Conservation (phyloP, 2,797 vertebrate genomes). For the Triplophysa yarkandensis region DNA sequence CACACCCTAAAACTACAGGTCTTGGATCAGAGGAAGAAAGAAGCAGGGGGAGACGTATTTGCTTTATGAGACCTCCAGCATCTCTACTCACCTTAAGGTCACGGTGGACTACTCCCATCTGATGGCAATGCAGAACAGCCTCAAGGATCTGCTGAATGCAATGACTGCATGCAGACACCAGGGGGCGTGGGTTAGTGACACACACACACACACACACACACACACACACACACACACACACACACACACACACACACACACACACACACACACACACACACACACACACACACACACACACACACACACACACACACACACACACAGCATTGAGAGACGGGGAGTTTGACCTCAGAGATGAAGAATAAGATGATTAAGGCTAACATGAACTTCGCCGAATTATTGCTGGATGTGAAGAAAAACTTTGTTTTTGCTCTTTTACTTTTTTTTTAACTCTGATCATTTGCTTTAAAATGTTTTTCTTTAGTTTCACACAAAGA, state of each 20-base stretch:
- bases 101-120: slow-evolving; percentile 97
- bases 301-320: slow-evolving; percentile 73
- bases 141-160: slow-evolving; percentile 99
- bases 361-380: background rate
- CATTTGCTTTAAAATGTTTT: background rate
- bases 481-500: background rate
- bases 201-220: slow-evolving; percentile 78
- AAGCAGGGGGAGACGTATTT: slow-evolving; percentile 3
- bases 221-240: slow-evolving; percentile 66
- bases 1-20: background rate
- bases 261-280: slow-evolving; percentile 65
- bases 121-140: slow-evolving; percentile 97
- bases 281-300: slow-evolving; percentile 54
- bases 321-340: slow-evolving; percentile 72
- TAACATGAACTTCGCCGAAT: background rate
- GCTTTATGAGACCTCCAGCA: slow-evolving; percentile 55
- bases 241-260: slow-evolving; percentile 75
- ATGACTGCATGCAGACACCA: slow-evolving; percentile 98
- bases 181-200: slow-evolving; percentile 89
- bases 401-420: background rate
- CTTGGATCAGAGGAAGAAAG: background rate
- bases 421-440: background rate
- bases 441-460: background rate
- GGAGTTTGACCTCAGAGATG: slow-evolving; percentile 33
- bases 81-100: slow-evolving; percentile 94